These are phyloP conservation scores for Terebella lapidaria DNA, from an alignment of 2,888 invertebrate genomes.

Conservation along the genomic window DNA sequence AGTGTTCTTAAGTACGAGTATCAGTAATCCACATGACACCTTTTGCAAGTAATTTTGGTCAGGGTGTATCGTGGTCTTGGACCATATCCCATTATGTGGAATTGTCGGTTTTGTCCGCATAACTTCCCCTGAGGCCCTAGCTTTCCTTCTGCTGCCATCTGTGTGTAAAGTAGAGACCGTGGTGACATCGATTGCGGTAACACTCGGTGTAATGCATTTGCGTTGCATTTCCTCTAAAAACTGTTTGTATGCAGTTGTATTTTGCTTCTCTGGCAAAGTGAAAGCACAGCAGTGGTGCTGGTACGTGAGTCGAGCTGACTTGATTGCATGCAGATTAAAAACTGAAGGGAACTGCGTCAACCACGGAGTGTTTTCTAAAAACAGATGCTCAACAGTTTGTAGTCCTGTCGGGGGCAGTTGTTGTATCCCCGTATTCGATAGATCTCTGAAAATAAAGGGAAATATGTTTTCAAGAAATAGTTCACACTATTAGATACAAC, in stretches of 20 bases:
- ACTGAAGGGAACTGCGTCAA: conserved; percentile 79
- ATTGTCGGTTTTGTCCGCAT: no score
- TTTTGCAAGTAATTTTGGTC: background rate
- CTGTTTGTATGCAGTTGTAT: background rate
- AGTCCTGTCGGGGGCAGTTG: conserved; percentile 70
- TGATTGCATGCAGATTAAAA: conserved; percentile 64
- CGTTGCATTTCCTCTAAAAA: background rate
- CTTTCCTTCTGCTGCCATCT: background rate
- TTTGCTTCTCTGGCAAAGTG: conserved; percentile 34
- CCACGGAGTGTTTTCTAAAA: conserved; percentile 69
- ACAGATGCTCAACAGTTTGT: conserved; percentile 66
- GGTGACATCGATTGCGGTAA: no score
- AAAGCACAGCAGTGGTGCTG: conserved; percentile 89
- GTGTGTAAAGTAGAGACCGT: no score
- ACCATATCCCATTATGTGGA: conserved; percentile 2
- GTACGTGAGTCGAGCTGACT: conserved; percentile 64
- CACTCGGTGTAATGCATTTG: background rate
- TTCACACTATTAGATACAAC: no score
- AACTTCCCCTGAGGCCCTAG: background rate
- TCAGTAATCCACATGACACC: background rate
- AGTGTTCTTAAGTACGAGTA: conserved; percentile 32
- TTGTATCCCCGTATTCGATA: conserved; percentile 74
- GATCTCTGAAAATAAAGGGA: conserved; percentile 64
- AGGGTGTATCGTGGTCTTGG: conserved; percentile 11
- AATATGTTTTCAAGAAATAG: no score